Percentiles rank a stretch among this genome's conserved stretches.
Conservation (phyloP, 2,888 invertebrate genomes). For the Piscicola geometra region DNA sequence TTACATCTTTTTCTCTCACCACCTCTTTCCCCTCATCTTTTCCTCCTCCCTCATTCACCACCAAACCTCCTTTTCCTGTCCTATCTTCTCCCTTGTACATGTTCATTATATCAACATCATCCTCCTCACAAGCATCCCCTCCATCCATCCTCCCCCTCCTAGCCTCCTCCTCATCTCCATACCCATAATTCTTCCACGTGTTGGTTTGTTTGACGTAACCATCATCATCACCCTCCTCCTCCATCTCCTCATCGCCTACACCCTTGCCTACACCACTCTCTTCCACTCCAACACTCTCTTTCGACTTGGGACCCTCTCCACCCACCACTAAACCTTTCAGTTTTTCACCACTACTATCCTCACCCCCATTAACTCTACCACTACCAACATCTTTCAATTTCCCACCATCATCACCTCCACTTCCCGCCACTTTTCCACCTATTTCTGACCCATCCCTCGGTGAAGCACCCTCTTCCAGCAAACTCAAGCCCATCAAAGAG, state of each 20-base stretch:
- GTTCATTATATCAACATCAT: not conserved
- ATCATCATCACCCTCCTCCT: conserved; percentile 14
- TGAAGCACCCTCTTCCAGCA: not conserved
- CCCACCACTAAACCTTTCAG: not conserved
- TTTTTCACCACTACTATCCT: not conserved
- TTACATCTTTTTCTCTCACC: no score
- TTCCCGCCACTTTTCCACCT: not conserved
- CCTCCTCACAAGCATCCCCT: not conserved
- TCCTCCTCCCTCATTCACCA: no score
- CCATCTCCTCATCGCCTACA: not conserved
- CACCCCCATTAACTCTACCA: not conserved
- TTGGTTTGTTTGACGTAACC: conserved; percentile 22
- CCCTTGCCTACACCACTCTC: not conserved
- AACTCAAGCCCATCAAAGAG: not conserved
- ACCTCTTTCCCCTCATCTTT: no score
- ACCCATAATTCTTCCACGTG: conserved; percentile 32
- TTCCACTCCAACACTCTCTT: not conserved
- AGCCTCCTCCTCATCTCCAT: conserved; percentile 12
- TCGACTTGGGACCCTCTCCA: not conserved
- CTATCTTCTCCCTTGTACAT: not conserved
- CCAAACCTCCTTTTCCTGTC: no score
- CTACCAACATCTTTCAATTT: not conserved
- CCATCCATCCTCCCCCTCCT: not conserved
- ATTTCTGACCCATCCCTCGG: not conserved
- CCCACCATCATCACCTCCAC: not conserved